Evolutionary conservation across 1,140 invertebrate species (phyloP), one percentile per base, ranked within the genome.

Genomic region (Drosophila bocqueti): DNA sequence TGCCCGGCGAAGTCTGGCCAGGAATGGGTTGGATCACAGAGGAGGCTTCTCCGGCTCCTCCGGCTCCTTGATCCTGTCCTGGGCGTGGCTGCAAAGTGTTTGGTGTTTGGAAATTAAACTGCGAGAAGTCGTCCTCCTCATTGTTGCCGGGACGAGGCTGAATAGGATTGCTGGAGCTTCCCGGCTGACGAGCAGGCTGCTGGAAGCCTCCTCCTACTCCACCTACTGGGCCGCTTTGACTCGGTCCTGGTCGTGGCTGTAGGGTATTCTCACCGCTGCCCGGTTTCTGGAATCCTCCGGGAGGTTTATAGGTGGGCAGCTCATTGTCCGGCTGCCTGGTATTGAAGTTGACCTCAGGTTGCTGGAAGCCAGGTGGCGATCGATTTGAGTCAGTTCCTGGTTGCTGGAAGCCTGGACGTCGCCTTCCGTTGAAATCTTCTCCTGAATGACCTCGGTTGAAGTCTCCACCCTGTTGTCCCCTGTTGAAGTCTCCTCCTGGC

Each of bases 81-180:
- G 78, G 78, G 24, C 68, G 59, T 15, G 80, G 75, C 36, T 83
- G 81, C 11, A 83, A 29, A 2, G 76, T 60, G 3, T 62, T 49
- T 2, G 68, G 69, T 9, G 55, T 31, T 50, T 77, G 82, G n/a
- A 73, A 64, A 9, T 50, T 58, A 2, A 55, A 50, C 9, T 47
- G 11, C 2, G 50, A 38, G 6, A 55, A 59, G 11, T 61, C 77
- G 2, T 50, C 45, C 6, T 43, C 62, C 2, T n/a, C 34, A 1
- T 69, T 40, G n/a, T 69, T 34, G 29, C 54, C 50, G 5, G 81
- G 81, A 13, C 60, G 81, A 26, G 81, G 81, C 18, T 85, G 82
- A 1, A 83, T 29, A 7, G 74, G 13, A n/a, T 49, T 76, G 0
- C 21, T 58, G 3, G 26, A 15, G 13, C 24, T 40, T 15, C 43